Conservation (phyloP, 2,113 vertebrate genomes). For the Engystomops pustulosus region DNA sequence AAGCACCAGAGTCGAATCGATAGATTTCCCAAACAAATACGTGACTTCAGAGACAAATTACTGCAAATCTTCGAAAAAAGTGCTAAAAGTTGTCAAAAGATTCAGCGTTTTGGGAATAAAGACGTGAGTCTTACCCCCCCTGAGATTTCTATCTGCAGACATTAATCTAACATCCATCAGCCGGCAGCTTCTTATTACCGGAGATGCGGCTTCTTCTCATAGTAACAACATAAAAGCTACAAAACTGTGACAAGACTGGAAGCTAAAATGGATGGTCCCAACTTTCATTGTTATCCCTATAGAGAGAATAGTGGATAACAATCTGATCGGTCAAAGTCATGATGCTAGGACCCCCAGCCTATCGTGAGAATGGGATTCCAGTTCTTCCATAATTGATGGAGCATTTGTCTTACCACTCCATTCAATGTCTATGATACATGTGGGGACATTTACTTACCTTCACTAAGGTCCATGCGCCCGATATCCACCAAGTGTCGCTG, state of each 20-base stretch:
- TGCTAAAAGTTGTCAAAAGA: slow-evolving; percentile 11
- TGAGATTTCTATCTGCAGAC: slow-evolving; percentile 19
- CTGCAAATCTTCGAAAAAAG: neutral
- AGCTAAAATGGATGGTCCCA: no score
- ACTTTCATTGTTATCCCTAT: no score
- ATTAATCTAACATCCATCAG: slow-evolving; percentile 4
- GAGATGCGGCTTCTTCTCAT: neutral
- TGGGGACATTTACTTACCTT: no score
- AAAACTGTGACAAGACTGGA: neutral
- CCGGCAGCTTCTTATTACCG: neutral
- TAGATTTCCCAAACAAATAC: slow-evolving; percentile 17
- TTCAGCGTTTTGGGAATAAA: neutral
- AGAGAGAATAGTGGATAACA: no score
- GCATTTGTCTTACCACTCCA: no score
- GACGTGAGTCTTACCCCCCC: neutral
- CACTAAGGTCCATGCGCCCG: no score
- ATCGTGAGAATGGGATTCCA: no score
- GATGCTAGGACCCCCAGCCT: no score
- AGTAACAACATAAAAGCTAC: neutral
- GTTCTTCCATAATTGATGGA: no score
- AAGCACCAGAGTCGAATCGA: neutral
- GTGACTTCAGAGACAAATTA: slow-evolving; percentile 18
- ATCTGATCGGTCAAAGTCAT: no score
- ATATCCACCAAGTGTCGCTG: no score
- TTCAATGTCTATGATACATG: no score